phyloP scores from a whole-genome alignment of 2,797 vertebrate genomes.

The Brotogeris chrysoptera region DNA sequence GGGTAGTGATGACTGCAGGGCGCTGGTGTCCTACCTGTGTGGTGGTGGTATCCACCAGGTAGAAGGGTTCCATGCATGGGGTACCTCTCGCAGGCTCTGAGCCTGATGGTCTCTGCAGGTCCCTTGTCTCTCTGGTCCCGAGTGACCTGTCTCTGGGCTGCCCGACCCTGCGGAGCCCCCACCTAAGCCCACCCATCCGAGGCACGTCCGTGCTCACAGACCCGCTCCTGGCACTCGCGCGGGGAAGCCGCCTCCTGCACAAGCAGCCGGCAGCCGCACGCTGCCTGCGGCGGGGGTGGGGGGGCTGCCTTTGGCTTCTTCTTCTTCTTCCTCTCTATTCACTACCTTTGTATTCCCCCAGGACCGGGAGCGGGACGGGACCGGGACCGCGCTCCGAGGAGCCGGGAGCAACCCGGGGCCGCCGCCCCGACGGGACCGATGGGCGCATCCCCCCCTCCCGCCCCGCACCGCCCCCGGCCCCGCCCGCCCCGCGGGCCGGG shows the following conservation, averaged over 20 bases:
- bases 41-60: background rate
- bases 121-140: background rate
- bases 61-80: background rate
- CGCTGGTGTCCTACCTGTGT: accelerated
- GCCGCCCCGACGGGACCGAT: background rate
- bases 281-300: too few relatives aligned
- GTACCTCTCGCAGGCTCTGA: background rate
- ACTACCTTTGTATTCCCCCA: background rate
- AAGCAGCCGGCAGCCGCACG: background rate
- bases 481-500: background rate
- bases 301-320: too few relatives aligned
- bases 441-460: too few relatives aligned
- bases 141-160: accelerated
- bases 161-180: background rate
- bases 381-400: background rate
- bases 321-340: background rate
- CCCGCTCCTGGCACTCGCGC: background rate
- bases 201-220: background rate
- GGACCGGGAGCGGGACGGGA: too few relatives aligned
- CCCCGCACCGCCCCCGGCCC: background rate
- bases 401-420: background rate
- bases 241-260: background rate
- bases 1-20: accelerated
- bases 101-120: background rate
- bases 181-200: too few relatives aligned